These are phyloP conservation scores for Tetragonula clypearis DNA, from an alignment of 1,140 invertebrate species.

Conservation along the genomic window DNA sequence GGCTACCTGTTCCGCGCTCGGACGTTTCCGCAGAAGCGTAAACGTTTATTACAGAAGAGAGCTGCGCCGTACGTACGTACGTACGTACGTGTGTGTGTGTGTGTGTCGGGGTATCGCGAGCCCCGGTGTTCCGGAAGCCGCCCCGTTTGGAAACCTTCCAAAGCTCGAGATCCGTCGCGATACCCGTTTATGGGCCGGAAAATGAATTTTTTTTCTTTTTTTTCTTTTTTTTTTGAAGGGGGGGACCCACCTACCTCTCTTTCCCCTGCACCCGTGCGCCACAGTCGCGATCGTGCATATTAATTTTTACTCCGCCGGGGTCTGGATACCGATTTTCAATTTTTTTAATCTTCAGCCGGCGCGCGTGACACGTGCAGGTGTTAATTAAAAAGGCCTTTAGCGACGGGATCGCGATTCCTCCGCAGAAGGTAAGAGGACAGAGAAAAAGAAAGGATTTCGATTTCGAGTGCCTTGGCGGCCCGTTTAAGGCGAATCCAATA, in stretches of 20 bases:
- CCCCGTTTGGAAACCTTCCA: conserved; percentile 41
- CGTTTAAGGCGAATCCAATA: background rate
- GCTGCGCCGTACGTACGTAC: background rate
- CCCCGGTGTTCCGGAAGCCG: background rate
- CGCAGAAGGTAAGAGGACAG: too few relatives aligned
- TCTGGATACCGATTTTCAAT: background rate
- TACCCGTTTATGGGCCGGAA: conserved; percentile 37
- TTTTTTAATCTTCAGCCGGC: background rate
- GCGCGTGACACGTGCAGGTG: background rate
- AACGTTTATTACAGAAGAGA: conserved; percentile 33
- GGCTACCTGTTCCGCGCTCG: background rate
- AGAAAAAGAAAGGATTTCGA: background rate
- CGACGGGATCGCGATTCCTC: background rate
- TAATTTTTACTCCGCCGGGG: background rate
- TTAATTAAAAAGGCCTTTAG: background rate
- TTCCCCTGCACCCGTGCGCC: background rate
- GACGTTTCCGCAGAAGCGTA: conserved; percentile 28
- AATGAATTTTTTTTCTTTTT: conserved; percentile 29
- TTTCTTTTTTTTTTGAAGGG: too few relatives aligned
- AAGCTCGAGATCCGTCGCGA: conserved; percentile 2
- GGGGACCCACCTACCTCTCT: background rate
- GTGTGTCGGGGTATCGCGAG: background rate
- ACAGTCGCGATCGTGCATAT: background rate
- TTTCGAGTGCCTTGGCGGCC: rapidly evolving
- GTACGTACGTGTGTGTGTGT: too few relatives aligned